phyloP scores from a whole-genome alignment of 1,140 invertebrate species.

The Chymomyza costata region DNA sequence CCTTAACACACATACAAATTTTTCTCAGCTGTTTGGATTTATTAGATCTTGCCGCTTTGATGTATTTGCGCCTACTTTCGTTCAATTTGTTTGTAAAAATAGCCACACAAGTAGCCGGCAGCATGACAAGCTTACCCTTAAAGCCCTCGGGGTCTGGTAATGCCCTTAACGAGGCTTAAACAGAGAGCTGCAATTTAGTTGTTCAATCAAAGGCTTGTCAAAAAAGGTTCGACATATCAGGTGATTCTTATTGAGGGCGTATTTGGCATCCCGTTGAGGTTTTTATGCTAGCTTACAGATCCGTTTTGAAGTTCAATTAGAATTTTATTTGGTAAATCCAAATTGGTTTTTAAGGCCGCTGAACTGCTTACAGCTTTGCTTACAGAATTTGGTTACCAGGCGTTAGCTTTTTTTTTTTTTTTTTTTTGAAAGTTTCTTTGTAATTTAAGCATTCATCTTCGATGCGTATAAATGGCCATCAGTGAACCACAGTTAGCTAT shows the following conservation, averaged over 20 bases:
- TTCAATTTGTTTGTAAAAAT: slow-evolving; percentile 19
- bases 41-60: slow-evolving; percentile 36
- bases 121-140: background rate
- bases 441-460: no score
- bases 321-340: slow-evolving; percentile 5
- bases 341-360: background rate
- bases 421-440: slow-evolving; percentile 2
- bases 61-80: slow-evolving; percentile 20
- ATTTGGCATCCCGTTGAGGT: slow-evolving; percentile 23
- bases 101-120: slow-evolving; percentile 6
- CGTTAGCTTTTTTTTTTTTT: slow-evolving; percentile 3
- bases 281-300: slow-evolving; percentile 24
- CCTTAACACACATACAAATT: background rate
- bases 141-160: no score
- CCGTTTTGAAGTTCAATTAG: slow-evolving; percentile 28
- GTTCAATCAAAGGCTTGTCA: slow-evolving; percentile 18
- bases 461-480: no score
- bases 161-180: background rate
- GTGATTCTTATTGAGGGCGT: slow-evolving; percentile 13
- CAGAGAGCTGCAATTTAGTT: slow-evolving; percentile 26
- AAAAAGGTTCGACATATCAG: background rate
- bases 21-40: background rate
- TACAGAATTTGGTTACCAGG: slow-evolving; percentile 5
- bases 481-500: slow-evolving; percentile 28
- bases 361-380: slow-evolving; percentile 2